Evolutionary conservation across 2,888 invertebrate species (phyloP).

Genomic region (Lasioglossum oenotherae): DNA sequence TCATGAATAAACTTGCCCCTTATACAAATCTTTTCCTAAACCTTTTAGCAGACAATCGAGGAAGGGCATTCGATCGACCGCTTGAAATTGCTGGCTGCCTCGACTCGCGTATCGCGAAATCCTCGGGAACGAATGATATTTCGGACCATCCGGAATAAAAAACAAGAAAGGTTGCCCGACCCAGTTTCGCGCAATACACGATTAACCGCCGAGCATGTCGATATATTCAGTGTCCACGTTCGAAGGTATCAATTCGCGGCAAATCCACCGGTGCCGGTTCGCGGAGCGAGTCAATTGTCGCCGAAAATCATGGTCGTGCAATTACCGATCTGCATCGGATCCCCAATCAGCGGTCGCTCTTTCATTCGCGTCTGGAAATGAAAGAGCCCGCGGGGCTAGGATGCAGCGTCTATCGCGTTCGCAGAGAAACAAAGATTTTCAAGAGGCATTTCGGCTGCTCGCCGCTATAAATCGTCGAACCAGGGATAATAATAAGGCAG

Average conservation of each 20-base stretch:
- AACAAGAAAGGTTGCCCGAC: not conserved
- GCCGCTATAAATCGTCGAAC: constrained; percentile 1
- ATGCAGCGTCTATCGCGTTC: not conserved
- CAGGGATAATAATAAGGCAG: constrained; percentile 6
- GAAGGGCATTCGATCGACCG: not conserved
- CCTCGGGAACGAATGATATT: not conserved
- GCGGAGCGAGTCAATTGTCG: not conserved
- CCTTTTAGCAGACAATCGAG: not conserved
- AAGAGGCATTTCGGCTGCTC: not conserved
- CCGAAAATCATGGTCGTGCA: not conserved
- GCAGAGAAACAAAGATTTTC: not conserved
- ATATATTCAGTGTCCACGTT: not conserved
- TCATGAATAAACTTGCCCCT: not conserved
- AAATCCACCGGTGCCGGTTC: not conserved
- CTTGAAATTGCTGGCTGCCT: not conserved
- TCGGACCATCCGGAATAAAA: not conserved
- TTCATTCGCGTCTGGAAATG: constrained; percentile 9
- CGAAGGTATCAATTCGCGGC: not conserved
- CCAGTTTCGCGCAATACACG: not conserved
- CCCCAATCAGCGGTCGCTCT: constrained; percentile 4
- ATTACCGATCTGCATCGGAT: constrained; percentile 1
- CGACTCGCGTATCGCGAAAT: not conserved
- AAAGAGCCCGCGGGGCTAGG: not conserved
- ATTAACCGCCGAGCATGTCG: not conserved
- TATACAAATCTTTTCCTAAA: not conserved